Base-by-base conservation (phyloP, 2,113 vertebrate genomes). In the Charadrius vociferus region DNA sequence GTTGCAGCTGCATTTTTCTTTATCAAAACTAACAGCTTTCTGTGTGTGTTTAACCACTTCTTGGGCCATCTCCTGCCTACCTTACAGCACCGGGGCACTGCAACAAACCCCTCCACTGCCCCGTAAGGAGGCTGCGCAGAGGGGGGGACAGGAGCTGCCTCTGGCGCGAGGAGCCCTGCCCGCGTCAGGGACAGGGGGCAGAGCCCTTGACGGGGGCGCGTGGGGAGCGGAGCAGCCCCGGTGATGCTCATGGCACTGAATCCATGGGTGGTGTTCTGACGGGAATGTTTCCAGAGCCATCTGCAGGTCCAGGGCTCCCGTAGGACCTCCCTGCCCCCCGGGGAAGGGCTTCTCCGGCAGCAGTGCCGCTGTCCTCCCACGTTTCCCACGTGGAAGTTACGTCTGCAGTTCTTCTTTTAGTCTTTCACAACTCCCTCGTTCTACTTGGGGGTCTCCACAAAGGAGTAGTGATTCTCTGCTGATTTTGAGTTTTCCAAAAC, bases 1-100 rank as follows among this genome's bases (percentile, higher is more conserved):
- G 99, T 99, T 99, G 98, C 98, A 97, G 98, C 97, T 91, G 98
- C 98, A 98, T 99, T 99, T 98, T 99, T 99, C 98, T 99, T 98
- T 95, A 98, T 99, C 98, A 98, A 96, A 98, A 97, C 92, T 86
- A 81, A 72, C 26, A 52, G 91, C 75, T 93, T 97, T 93, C 93
- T 97, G 86, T 96, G 93, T 4, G 47, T 49, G 20, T 53, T 53
- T 27, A 98, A 94, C 97, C 88, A 53, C 89, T 91, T 93, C 89
- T 73, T 78, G 72, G 3, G 3, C 58, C 1, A 0, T 65, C 23
- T 93, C 82, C 95, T 78, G 67, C 97, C 96, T 61, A 11, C 34
- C 52, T 62, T 72, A 5, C 58, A 65, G 71, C 32, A 32, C 37
- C 12, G 23, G 62, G 30, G 14, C 16, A 34, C 24, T 29, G 43